Evolutionary conservation across 2,888 invertebrate genomes (phyloP), one percentile per base, ranked within the genome.

Genomic region (Macrophya annulata): DNA sequence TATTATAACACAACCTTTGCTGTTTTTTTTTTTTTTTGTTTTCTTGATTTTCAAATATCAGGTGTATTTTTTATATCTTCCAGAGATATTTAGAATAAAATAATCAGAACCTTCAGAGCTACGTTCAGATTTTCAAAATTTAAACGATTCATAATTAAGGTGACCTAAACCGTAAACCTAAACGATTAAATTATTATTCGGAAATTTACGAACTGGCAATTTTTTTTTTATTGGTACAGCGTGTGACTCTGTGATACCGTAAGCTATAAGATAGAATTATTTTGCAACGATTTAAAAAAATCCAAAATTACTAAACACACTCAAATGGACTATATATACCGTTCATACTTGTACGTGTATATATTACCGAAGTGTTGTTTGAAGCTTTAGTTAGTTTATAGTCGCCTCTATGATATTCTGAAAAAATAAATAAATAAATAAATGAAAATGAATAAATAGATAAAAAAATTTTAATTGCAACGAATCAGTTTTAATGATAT

Each of bases 211-310:
- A 89, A 88, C 88, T 88, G 90, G 89, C 89, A 89, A 89, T 89
- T 90, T 89, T 88, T 89, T 90, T 89, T 88, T 88, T 88, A 91
- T 91, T 88, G 90, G 91, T 90, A 92, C 91, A 91, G 91, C 91
- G 91, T 91, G 92, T 92, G 91, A 92, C 91, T 93, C 93, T 93
- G 93, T 93, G 93, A 93, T 93, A 93, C 90, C 90, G 91, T 93
- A 93, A 90, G 91, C 90, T 91, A 93, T 91, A 93, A 93, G 93
- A 89, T 92, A 92, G 90, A 93, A 90, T 91, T 93, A 93, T 91
- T 92, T 92, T 87, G 89, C 91, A 89, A 90, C 89, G 89, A 91
- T 89, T 88, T 87, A 88, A 85, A 55, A 85, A 82, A 85, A 82
- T 81, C 59, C 68, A 82, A 85, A 85, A 85, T 85, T 72, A 68